Evolutionary conservation across 1,140 invertebrate species (phyloP).

Genomic region (Rhyzopertha dominica): DNA sequence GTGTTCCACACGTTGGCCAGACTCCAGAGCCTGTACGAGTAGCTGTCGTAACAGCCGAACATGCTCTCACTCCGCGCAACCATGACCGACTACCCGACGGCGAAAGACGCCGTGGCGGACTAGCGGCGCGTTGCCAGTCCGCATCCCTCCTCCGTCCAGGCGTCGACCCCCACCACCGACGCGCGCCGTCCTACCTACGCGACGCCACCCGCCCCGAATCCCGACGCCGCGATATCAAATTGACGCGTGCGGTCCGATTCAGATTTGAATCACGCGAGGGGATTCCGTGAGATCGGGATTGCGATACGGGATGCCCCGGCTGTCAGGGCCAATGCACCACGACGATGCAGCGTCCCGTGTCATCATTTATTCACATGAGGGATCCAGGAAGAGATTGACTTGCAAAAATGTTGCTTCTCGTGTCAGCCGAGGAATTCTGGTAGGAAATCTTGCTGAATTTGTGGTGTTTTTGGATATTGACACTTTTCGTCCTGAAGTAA

Average conservation of each 20-base stretch:
- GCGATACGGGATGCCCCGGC: no score
- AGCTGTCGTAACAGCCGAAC: constrained; percentile 63
- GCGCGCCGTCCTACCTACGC: constrained; percentile 33
- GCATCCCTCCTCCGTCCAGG: constrained; percentile 37
- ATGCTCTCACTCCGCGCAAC: constrained; percentile 61
- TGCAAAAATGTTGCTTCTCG: no score
- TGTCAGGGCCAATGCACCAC: no score
- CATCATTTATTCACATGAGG: no score
- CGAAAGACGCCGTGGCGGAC: constrained; percentile 33
- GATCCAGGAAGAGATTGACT: no score
- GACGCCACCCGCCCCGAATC: constrained; percentile 30
- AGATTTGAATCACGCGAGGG: constrained; percentile 29
- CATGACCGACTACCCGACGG: constrained; percentile 51
- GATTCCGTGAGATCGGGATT: no score
- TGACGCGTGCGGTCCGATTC: constrained; percentile 33
- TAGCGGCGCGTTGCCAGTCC: constrained; percentile 37
- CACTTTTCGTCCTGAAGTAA: no score
- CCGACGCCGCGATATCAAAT: constrained; percentile 32
- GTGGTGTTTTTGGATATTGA: no score
- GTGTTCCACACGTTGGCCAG: constrained; percentile 65
- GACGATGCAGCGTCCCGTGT: no score
- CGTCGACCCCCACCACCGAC: constrained; percentile 38
- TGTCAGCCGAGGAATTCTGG: no score
- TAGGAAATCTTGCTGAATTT: no score
- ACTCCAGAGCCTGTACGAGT: constrained; percentile 65